A percentile compares a stretch with the other conserved stretches of the same genome.
Evolutionary conservation across 2,797 vertebrate species (phyloP).

Genomic region (Tadarida brasiliensis): DNA sequence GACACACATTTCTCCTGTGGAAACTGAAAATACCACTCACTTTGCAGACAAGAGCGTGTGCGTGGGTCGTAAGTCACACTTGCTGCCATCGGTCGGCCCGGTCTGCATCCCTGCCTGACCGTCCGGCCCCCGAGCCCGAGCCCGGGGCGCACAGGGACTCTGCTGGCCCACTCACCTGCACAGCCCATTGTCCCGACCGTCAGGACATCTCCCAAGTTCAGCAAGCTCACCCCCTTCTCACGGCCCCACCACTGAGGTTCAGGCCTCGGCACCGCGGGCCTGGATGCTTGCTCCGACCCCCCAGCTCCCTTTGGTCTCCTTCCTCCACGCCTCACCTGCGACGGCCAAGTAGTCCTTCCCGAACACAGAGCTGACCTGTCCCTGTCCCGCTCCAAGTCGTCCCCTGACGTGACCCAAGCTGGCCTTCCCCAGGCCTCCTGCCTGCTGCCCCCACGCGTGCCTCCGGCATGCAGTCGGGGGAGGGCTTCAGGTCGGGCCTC

Average conservation of each 20-base stretch:
- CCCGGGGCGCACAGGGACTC: fast-evolving
- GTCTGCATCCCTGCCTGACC: fast-evolving
- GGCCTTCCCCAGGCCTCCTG: neutral
- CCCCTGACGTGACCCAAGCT: neutral
- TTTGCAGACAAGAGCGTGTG: neutral
- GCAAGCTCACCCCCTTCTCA: neutral
- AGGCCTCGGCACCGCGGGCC: neutral
- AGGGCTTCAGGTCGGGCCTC: neutral
- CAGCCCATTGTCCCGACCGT: fast-evolving
- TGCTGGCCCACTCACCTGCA: fast-evolving
- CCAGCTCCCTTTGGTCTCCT: neutral
- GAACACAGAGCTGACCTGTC: neutral
- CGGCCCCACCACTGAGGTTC: fast-evolving
- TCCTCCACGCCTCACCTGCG: no score
- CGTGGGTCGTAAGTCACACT: neutral
- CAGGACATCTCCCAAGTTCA: fast-evolving
- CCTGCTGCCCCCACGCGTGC: fast-evolving
- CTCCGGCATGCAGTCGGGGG: no score
- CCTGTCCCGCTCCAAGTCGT: no score
- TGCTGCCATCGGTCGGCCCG: fast-evolving
- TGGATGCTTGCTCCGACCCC: neutral
- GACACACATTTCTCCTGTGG: constrained; percentile 24
- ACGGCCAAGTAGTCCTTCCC: neutral
- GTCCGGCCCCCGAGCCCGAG: fast-evolving
- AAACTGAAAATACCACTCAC: constrained; percentile 48